Percentiles rank a stretch among this genome's conserved stretches.
phyloP scores from a whole-genome alignment of 2,113 vertebrate species.

The Chamaetylas fuelleborni region DNA sequence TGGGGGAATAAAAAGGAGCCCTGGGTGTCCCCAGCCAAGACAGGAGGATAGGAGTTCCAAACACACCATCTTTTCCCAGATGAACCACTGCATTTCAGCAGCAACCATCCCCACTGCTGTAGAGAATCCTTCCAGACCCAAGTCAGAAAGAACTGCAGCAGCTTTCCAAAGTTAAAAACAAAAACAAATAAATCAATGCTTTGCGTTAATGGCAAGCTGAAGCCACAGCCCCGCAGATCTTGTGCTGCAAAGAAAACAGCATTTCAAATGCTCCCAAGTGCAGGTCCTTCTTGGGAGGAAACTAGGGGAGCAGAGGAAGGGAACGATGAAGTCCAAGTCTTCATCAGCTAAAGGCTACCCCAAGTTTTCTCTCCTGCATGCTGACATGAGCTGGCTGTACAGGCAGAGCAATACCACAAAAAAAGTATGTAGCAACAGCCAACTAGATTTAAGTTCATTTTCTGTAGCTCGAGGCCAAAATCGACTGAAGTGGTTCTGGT shows the following conservation, averaged over 20 bases:
- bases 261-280: not conserved
- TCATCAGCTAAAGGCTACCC: not conserved
- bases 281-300: not conserved
- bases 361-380: not conserved
- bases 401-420: conserved; percentile 66
- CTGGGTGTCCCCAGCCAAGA: not conserved
- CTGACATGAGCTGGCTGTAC: not conserved
- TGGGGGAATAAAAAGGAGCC: not conserved
- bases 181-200: not conserved
- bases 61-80: not conserved
- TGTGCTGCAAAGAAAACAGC: not conserved
- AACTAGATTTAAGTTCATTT: conserved; percentile 81
- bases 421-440: conserved; percentile 72
- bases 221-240: not conserved
- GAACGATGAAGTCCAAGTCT: not conserved
- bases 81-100: not conserved
- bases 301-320: not conserved
- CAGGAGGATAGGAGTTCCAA: rapidly evolving
- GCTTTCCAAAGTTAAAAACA: not conserved
- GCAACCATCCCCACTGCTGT: not conserved
- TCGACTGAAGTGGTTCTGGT: conserved; percentile 75
- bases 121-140: not conserved
- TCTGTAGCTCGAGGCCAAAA: conserved; percentile 80
- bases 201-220: not conserved
- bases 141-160: not conserved